Conservation (phyloP, 1,140 invertebrate species). For the Platorchestia sp. region DNA sequence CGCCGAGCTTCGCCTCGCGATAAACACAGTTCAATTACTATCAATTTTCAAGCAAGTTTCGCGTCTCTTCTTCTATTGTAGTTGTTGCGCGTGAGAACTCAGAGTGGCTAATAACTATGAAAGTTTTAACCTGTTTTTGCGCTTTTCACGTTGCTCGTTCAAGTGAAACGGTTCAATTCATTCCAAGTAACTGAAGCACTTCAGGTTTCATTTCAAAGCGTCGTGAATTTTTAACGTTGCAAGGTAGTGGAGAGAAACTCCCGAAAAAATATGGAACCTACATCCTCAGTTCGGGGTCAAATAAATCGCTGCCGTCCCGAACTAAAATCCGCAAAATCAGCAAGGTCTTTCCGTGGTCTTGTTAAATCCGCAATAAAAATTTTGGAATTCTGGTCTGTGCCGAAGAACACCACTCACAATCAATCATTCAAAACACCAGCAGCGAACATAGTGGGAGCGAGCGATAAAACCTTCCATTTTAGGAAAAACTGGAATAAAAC, state of each 20-base stretch:
- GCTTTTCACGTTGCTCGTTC: background rate
- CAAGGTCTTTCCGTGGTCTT: background rate
- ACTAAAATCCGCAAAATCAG: background rate
- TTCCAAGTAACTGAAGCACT: background rate
- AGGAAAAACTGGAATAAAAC: background rate
- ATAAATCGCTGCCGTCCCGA: background rate
- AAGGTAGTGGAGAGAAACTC: background rate
- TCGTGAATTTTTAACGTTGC: background rate
- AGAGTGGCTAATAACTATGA: background rate
- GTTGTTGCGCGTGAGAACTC: background rate
- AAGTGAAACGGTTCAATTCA: background rate
- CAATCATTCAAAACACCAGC: conserved; percentile 24
- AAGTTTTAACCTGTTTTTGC: background rate
- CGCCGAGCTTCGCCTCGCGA: background rate
- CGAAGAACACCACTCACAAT: background rate
- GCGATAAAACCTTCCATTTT: conserved; percentile 3
- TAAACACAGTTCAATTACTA: background rate
- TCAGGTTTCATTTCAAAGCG: background rate
- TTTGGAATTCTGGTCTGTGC: background rate
- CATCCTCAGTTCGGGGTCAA: background rate
- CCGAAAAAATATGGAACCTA: background rate
- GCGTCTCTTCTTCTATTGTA: background rate
- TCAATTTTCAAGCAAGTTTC: background rate
- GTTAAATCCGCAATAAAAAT: conserved; percentile 3
- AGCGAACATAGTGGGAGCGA: background rate